phyloP scores from a whole-genome alignment of 2,888 invertebrate genomes.

The Dasysyrphus albostriatus region DNA sequence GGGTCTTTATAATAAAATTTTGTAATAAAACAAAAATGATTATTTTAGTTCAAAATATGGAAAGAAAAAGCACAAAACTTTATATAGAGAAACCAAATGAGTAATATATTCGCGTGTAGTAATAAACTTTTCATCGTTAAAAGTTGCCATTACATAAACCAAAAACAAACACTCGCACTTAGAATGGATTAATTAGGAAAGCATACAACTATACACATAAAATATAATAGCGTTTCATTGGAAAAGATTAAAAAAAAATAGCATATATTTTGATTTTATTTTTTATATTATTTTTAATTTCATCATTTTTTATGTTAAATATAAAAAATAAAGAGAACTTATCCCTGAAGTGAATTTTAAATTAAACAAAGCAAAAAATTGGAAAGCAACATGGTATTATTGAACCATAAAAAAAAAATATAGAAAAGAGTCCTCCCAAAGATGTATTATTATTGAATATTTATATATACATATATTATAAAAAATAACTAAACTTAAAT shows the following conservation, averaged over 20 bases:
- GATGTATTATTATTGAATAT: constrained; percentile 74
- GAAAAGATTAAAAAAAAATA: constrained; percentile 56
- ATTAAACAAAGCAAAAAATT: constrained; percentile 41
- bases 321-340: constrained; percentile 43
- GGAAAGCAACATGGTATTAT: constrained; percentile 36
- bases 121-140: constrained; percentile 46
- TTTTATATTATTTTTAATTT: constrained; percentile 13
- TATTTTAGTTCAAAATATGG: constrained; percentile 15
- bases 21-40: constrained; percentile 55
- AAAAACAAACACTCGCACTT: constrained; percentile 48
- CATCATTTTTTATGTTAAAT: constrained; percentile 3
- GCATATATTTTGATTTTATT: constrained; percentile 9
- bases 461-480: constrained; percentile 64
- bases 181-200: constrained; percentile 62
- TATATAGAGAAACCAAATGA: constrained; percentile 43
- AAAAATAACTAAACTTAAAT: constrained; percentile 28
- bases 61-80: constrained; percentile 57
- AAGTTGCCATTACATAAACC: constrained; percentile 39
- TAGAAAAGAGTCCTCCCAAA: constrained; percentile 43
- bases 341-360: constrained; percentile 60
- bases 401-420: constrained; percentile 29
- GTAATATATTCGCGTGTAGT: constrained; percentile 59
- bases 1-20: constrained; percentile 53
- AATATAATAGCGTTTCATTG: constrained; percentile 60
- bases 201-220: constrained; percentile 49